These are phyloP conservation scores for Girardinichthys multiradiatus DNA, from an alignment of 2,113 vertebrate genomes.

Conservation along the genomic window DNA sequence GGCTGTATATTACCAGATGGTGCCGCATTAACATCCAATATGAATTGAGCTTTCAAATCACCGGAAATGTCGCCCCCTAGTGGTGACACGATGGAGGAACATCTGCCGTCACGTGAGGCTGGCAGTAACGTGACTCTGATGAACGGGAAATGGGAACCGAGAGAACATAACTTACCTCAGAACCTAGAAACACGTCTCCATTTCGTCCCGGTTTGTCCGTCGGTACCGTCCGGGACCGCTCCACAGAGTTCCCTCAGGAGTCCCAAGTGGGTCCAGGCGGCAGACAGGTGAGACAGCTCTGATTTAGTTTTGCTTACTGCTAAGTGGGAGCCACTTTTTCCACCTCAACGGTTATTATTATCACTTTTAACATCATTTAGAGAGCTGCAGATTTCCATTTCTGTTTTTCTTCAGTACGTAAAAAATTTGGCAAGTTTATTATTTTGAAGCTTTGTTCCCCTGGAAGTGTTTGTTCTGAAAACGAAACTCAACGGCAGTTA, in stretches of 20 bases:
- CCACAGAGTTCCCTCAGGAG: not conserved
- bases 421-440: not conserved
- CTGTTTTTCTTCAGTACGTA: too few relatives aligned
- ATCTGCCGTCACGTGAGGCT: slow-evolving; percentile 53
- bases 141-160: slow-evolving; percentile 63
- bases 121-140: slow-evolving; percentile 66
- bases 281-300: slow-evolving; percentile 28
- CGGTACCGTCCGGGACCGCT: slow-evolving; percentile 6
- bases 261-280: not conserved
- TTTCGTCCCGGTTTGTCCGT: not conserved
- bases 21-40: too few relatives aligned
- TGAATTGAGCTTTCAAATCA: too few relatives aligned
- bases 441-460: not conserved
- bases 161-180: slow-evolving; percentile 27
- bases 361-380: not conserved
- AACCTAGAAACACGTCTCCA: slow-evolving; percentile 10
- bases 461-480: not conserved
- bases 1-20: too few relatives aligned
- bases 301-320: not conserved
- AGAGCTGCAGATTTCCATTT: too few relatives aligned
- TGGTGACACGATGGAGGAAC: not conserved
- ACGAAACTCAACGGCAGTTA: slow-evolving; percentile 13
- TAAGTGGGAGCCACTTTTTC: not conserved
- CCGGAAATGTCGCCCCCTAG: slow-evolving; percentile 11
- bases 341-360: not conserved